Evolutionary conservation across 2,797 vertebrate species (phyloP).

Genomic region (Fringilla coelebs): DNA sequence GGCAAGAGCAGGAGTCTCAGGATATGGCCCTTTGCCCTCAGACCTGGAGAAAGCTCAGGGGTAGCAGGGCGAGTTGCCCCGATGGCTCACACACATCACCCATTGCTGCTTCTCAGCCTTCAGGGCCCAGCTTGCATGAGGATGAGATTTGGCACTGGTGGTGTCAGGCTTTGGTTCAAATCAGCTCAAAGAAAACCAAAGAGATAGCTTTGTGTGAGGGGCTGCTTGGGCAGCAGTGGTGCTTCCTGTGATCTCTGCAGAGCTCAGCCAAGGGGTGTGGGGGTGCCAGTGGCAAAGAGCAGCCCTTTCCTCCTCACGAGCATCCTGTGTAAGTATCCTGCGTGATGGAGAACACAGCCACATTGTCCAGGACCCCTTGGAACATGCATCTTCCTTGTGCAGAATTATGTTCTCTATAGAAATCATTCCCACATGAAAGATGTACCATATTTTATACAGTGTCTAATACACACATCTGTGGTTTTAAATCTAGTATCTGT

Average conservation of each 20-base stretch:
- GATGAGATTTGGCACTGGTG: background rate
- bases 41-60: background rate
- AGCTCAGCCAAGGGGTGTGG: background rate
- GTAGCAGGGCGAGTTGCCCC: background rate
- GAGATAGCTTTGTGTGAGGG: background rate
- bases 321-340: background rate
- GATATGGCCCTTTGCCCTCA: background rate
- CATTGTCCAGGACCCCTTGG: background rate
- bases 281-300: background rate
- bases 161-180: background rate
- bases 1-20: slow-evolving; percentile 10
- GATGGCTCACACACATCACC: background rate
- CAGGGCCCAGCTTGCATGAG: background rate
- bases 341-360: background rate
- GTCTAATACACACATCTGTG: background rate
- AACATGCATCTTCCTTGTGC: background rate
- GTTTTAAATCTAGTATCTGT: slow-evolving; percentile 31
- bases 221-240: background rate
- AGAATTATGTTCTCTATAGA: background rate
- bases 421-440: background rate
- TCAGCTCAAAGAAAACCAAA: slow-evolving; percentile 33
- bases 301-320: background rate
- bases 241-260: slow-evolving; percentile 41
- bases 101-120: background rate
- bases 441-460: background rate